Evolutionary conservation across 2,888 invertebrate species (phyloP).

Genomic region (Aleiodes leptofemur): DNA sequence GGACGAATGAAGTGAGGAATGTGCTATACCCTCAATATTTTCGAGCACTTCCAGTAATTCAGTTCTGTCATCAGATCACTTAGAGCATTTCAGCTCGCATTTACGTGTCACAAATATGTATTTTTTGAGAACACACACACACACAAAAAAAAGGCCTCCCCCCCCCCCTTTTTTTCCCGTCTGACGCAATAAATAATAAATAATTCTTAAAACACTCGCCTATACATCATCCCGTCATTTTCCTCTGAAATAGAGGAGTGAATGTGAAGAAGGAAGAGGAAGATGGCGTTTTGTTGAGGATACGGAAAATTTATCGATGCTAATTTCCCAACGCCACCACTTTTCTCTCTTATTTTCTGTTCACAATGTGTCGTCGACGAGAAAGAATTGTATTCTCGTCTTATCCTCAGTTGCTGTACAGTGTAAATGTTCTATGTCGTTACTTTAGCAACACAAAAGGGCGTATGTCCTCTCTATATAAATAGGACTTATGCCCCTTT

Average conservation of each 20-base stretch:
- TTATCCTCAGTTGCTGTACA: conserved; percentile 12
- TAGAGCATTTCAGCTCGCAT: conserved; percentile 3
- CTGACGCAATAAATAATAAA: conserved; percentile 72
- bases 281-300: conserved; percentile 41
- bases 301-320: conserved; percentile 74
- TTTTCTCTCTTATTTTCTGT: conserved; percentile 34
- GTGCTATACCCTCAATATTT: neutral
- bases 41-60: neutral
- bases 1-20: conserved; percentile 36
- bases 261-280: conserved; percentile 5
- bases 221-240: conserved; percentile 75
- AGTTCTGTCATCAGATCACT: conserved; percentile 22
- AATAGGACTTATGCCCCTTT: too few species aligned
- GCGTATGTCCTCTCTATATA: too few species aligned
- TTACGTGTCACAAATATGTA: neutral
- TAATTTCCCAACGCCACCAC: conserved; percentile 70
- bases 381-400: conserved; percentile 54
- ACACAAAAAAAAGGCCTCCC: neutral
- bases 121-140: neutral
- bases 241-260: conserved; percentile 57
- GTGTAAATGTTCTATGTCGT: conserved; percentile 35
- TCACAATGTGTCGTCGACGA: conserved; percentile 51
- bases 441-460: too few species aligned
- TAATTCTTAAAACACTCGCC: conserved; percentile 74
- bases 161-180: conserved; percentile 5